phyloP scores from a whole-genome alignment of 2,888 invertebrate genomes.

The Cosmopolites sordidus region DNA sequence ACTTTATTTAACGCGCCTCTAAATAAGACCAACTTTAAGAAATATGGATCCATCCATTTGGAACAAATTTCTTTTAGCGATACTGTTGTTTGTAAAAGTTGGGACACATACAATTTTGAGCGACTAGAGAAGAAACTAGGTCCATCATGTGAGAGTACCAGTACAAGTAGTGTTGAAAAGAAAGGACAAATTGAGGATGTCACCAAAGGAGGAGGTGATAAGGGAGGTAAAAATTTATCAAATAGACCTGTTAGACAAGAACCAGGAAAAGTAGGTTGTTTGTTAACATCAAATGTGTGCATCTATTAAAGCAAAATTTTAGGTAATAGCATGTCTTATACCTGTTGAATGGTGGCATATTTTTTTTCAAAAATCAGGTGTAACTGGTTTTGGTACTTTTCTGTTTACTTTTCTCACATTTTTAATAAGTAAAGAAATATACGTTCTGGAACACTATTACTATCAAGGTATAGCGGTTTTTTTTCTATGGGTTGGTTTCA shows the following conservation, averaged over 20 bases:
- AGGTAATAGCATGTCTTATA: constrained; percentile 65
- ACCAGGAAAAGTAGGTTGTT: constrained; percentile 67
- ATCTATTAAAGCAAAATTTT: no score
- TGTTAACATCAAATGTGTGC: no score
- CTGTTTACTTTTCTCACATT: constrained; percentile 75
- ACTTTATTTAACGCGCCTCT: constrained; percentile 15
- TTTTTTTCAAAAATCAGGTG: constrained; percentile 91
- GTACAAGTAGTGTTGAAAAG: background rate
- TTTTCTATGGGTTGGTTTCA: constrained; percentile 54
- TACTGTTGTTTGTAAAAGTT: background rate
- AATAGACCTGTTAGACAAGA: constrained; percentile 53
- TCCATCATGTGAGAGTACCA: background rate
- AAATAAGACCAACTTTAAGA: background rate
- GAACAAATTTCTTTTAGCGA: constrained; percentile 10
- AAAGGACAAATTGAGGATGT: no score
- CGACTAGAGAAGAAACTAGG: constrained; percentile 2
- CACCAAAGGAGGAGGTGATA: background rate
- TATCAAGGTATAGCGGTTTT: constrained; percentile 71
- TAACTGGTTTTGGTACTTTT: constrained; percentile 86
- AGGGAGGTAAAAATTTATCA: background rate
- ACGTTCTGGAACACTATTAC: constrained; percentile 90
- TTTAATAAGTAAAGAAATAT: constrained; percentile 88
- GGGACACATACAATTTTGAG: constrained; percentile 18
- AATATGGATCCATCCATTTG: constrained; percentile 8
- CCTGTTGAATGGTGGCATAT: constrained; percentile 94